These are phyloP conservation scores for Charanyca ferruginea DNA, from an alignment of 2,888 invertebrate genomes.

Conservation along the genomic window DNA sequence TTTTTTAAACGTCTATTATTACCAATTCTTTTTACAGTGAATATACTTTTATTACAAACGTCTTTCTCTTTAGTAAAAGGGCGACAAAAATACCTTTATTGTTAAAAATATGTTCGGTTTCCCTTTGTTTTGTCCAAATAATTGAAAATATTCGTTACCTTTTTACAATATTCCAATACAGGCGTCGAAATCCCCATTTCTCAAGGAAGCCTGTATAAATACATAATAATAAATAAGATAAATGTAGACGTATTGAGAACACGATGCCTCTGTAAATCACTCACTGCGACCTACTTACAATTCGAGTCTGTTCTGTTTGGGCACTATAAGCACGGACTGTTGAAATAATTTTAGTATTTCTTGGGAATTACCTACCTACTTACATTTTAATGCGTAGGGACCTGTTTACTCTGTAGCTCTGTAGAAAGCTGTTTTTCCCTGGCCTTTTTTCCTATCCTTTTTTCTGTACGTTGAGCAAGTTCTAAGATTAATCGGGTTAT, in stretches of 20 bases:
- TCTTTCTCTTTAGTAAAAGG: conserved; percentile 10
- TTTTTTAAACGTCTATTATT: not conserved
- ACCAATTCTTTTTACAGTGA: not conserved
- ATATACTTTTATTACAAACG: conserved; percentile 2
- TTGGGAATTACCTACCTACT: conserved; percentile 21
- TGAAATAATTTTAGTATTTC: conserved; percentile 31
- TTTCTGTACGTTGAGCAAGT: too few relatives aligned
- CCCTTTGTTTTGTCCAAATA: conserved; percentile 40
- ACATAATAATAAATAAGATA: conserved; percentile 64
- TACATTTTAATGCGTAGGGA: not conserved
- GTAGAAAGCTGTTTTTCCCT: too few relatives aligned
- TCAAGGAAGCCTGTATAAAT: conserved; percentile 57
- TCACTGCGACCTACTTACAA: conserved; percentile 60
- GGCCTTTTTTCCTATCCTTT: too few relatives aligned
- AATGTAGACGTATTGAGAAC: conserved; percentile 58
- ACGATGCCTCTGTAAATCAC: conserved; percentile 59
- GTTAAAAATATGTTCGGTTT: conserved; percentile 23
- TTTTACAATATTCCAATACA: conserved; percentile 44
- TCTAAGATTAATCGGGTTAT: too few relatives aligned
- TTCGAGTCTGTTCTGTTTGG: conserved; percentile 31
- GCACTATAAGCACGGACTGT: conserved; percentile 13
- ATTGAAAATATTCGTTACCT: conserved; percentile 48
- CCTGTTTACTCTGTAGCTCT: too few relatives aligned
- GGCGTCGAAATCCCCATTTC: conserved; percentile 38
- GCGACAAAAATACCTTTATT: conserved; percentile 5